Base-by-base conservation (phyloP, 2,888 invertebrate genomes). In the Lamproptera curius region DNA sequence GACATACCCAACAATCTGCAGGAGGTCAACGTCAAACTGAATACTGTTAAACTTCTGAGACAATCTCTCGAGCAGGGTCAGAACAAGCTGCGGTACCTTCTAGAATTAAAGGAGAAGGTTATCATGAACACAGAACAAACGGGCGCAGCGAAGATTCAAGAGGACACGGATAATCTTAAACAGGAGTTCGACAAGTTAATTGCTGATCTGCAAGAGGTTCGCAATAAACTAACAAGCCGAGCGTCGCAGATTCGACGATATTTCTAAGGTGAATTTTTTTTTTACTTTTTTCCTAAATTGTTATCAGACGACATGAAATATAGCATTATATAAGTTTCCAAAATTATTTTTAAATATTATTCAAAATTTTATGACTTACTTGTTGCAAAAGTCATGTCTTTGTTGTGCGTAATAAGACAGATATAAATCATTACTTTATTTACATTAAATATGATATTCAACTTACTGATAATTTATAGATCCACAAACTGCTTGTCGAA, bases 31-130 rank as follows among this genome's bases (percentile, higher is more conserved):
- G 93, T 91, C 60, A 96, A 96, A 72, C 78, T 98, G 1, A 94
- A 95, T 62, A 93, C 93, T 0, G 93, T 97, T 0, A 96, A 97
- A 85, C 92, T 93, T 14, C 91, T 98, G 17, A 91, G 97, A n/a
- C 95, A 96, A 66, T 94, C 95, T 0, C 88, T 98, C 41, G 97
- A 98, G 70, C 96, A 97, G 70, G 98, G 97, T 0, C 97, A 97
- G 67, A 86, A 86, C 43, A 86, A 86, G 56, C 57, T 86, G 5
- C 76, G 79, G 36, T 97, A 97, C 70, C 92, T 96, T 41, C 81
- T 96, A 23, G 98, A 98, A 65, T 85, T 97, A 1, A 97, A 97
- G 67, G 98, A 98, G 73, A 94, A 95, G 67, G 96, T 97, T 0
- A 94, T 97, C 6, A 93, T 97, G 90, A 97, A 96, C 67, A 98